Evolutionary conservation across 2,888 invertebrate species (phyloP), one percentile per base, ranked within the genome.

Genomic region (Hololepta plana): DNA sequence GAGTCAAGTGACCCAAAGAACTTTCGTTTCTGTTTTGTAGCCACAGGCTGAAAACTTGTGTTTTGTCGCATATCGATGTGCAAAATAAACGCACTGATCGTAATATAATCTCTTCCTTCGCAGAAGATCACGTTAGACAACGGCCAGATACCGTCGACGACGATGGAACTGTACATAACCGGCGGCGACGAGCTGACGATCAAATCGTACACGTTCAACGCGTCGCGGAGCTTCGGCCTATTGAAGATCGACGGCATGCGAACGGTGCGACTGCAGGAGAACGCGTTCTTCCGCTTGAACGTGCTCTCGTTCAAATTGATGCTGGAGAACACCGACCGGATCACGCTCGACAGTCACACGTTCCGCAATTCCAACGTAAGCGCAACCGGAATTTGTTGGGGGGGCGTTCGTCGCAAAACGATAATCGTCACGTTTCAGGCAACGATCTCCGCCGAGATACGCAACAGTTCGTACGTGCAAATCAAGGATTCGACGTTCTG

Each of bases 401-500:
- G n/a, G n/a, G n/a, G n/a, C n/a, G n/a, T n/a, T n/a, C n/a, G n/a
- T n/a, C n/a, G n/a, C n/a, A n/a, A n/a, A n/a, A n/a, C n/a, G n/a
- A n/a, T 20, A 24, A 24, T 55, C 58, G 25, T 57, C 15, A 12
- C 26, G 16, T 44, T 44, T 24, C 36, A 52, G 65, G 71, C 72
- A 30, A 68, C 72, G 16, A 54, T 75, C 28, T 63, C 67, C 28
- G 65, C 66, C 16, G 59, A 62, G 32, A 65, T 76, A 40, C 55
- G 56, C 26, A 54, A 63, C 32, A 67, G 69, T 43, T 54, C 56
- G 29, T 54, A 57, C 39, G 69, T 74, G 8, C 56, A 60, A 11
- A 56, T 76, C 33, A 66, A 68, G 40, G 62, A 64, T 11, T 59
- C 61, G 23, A 65, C 72, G 1, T 75, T 76, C 42, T 69, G 71